Percentiles rank a stretch among this genome's conserved stretches.
Conservation (phyloP, 2,113 vertebrate genomes). For the Urocolius indicus region DNA sequence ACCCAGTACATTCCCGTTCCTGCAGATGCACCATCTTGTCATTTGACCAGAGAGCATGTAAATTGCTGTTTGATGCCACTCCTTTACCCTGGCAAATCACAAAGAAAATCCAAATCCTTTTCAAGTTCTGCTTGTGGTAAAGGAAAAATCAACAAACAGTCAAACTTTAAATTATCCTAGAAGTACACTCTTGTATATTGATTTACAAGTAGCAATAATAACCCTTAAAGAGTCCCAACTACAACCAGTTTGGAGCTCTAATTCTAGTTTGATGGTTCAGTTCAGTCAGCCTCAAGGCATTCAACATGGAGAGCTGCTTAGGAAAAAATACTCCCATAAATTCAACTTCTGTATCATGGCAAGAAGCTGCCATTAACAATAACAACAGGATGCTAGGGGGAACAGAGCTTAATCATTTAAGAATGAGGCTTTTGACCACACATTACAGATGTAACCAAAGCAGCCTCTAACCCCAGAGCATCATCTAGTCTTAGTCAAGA, state of each 20-base stretch:
- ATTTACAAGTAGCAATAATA: not conserved
- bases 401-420: not conserved
- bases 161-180: not conserved
- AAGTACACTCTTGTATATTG: not conserved
- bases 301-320: not conserved
- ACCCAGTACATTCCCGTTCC: not conserved
- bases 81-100: not conserved
- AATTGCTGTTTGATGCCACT: not conserved
- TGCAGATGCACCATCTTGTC: not conserved
- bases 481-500: not conserved
- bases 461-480: not conserved
- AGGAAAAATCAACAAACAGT: not conserved
- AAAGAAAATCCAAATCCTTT: not conserved
- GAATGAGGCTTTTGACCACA: not conserved
- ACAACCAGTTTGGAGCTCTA: not conserved
- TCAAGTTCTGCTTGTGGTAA: not conserved
- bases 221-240: not conserved
- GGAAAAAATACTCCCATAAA: not conserved
- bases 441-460: not conserved
- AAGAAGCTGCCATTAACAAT: not conserved
- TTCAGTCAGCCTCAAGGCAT: conserved; percentile 1
- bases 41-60: not conserved
- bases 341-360: not conserved
- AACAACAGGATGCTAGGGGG: not conserved
- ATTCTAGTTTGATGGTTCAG: not conserved